A percentile compares a stretch with the other conserved stretches of the same genome.
Conservation (phyloP, 2,888 invertebrate genomes). For the Pristionchus maxplancki region DNA sequence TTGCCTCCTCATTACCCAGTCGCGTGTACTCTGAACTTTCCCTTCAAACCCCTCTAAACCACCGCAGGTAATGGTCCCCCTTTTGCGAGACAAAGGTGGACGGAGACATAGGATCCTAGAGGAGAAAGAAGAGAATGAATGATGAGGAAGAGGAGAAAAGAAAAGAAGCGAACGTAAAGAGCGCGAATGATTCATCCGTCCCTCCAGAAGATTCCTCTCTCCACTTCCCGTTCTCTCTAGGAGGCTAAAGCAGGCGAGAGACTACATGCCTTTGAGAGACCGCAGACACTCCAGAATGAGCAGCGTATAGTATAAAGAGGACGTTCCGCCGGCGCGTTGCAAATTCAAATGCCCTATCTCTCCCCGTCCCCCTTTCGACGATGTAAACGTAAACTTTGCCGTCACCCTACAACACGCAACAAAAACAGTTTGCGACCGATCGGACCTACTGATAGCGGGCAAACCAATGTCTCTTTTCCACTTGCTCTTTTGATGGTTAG, state of each 20-base stretch:
- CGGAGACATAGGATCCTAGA: background rate
- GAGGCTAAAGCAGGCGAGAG: background rate
- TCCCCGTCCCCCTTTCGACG: background rate
- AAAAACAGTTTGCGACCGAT: constrained; percentile 16
- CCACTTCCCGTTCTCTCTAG: background rate
- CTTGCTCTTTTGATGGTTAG: background rate
- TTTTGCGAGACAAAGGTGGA: background rate
- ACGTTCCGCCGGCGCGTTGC: background rate
- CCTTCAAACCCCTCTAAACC: too few species aligned
- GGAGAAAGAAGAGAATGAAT: background rate
- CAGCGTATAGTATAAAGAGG: constrained; percentile 10
- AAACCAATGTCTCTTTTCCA: background rate
- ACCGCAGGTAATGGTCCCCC: background rate
- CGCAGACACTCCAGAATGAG: background rate
- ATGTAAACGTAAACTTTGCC: constrained; percentile 20
- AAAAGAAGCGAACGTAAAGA: constrained; percentile 13
- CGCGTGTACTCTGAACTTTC: background rate
- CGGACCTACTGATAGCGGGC: background rate
- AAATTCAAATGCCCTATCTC: background rate
- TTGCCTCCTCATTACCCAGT: background rate
- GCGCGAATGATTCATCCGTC: constrained; percentile 8
- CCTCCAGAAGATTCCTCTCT: background rate
- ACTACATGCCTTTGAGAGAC: background rate
- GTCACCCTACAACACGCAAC: background rate
- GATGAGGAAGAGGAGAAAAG: background rate